Evolutionary conservation across 2,888 invertebrate genomes (phyloP), one percentile per base, ranked within the genome.

Genomic region (Papilio demoleus): DNA sequence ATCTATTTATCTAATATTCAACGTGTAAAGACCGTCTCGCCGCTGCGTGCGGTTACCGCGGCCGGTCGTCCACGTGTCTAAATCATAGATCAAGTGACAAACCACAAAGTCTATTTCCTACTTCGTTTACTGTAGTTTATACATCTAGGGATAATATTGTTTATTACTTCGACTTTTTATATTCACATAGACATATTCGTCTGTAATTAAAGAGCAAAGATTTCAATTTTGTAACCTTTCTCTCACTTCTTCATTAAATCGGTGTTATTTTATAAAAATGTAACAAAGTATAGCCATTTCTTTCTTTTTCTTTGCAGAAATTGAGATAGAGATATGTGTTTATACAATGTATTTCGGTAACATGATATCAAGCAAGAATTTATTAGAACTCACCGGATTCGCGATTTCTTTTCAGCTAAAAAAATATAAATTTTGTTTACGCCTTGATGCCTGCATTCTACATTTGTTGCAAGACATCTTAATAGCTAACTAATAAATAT

Each of bases 21-120:
- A 19, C n/a, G 34, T 38, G 17, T 34, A 22, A 12, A 12, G 22
- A 47, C 17, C 19, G 36, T 4, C 4, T n/a, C n/a, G n/a, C n/a
- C n/a, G n/a, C 42, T 42, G 14, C 31, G n/a, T 38, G 62, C 34
- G 68, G 74, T 72, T 65, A 62, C 65, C 58, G 47, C 27, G 47
- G 40, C 17, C 50, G 40, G 40, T 19, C 47, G 38, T 40, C 63
- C 27, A 42, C 53, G 56, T 68, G 58, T 27, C 40, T 36, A 45
- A 17, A 31, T 24, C 27, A 22, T 40, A 65, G 59, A 65, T 60
- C 53, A 65, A 36, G 65, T 68, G 60, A 50, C 68, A 53, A 50
- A 65, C 68, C 59, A 14, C 68, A 68, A 38, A 27, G 38, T 40
- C 14, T 53, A 34, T 68, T 65, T 68, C 64, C 64, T 50, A 47